Evolutionary conservation across 2,113 vertebrate genomes (phyloP).

Genomic region (Aplodontia rufa): DNA sequence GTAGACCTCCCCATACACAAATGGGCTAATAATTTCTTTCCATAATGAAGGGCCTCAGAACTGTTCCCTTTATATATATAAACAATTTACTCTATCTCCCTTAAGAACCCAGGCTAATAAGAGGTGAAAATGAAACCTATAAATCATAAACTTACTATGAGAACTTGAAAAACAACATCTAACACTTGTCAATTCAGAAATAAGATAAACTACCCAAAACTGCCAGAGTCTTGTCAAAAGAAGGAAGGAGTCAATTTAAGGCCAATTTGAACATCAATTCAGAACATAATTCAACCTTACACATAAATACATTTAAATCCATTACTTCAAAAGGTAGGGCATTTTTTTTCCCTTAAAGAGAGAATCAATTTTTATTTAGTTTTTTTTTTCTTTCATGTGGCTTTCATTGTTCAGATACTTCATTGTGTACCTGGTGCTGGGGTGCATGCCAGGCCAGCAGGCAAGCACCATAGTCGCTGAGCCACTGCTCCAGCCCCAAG

Average conservation of each 20-base stretch:
- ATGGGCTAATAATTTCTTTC: neutral
- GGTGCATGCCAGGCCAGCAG: no score
- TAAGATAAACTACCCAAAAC: neutral
- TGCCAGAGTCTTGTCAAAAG: neutral
- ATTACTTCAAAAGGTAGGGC: neutral
- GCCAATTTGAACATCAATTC: neutral
- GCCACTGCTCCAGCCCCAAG: no score
- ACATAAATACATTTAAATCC: neutral
- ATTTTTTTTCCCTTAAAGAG: no score
- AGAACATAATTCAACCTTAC: neutral
- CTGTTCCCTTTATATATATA: neutral
- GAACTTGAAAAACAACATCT: neutral
- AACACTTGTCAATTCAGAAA: neutral
- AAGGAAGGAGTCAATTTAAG: neutral
- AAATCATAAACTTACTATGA: neutral
- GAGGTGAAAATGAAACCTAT: neutral
- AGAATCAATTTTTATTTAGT: no score
- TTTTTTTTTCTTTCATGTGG: no score
- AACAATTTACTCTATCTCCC: neutral
- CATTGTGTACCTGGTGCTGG: no score
- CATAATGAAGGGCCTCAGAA: neutral
- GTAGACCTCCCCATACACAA: neutral
- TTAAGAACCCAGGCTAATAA: neutral
- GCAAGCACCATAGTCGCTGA: no score
- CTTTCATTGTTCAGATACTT: no score